Evolutionary conservation across 2,113 vertebrate species (phyloP).

Genomic region (Hiodon tergisus): DNA sequence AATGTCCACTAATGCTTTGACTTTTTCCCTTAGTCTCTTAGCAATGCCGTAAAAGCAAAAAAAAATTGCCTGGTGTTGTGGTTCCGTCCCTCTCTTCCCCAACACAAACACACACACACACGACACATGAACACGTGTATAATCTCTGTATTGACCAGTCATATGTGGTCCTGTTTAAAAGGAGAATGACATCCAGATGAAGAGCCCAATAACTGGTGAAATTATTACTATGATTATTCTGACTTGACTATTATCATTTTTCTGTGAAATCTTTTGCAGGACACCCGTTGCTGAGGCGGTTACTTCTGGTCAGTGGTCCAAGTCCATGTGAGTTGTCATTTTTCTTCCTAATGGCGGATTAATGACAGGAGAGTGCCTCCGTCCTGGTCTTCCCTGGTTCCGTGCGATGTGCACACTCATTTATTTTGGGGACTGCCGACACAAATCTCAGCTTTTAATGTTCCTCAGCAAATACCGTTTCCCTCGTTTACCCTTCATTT

Average conservation of each 20-base stretch:
- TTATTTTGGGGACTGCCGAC: constrained; percentile 15
- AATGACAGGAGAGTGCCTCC: constrained; percentile 11
- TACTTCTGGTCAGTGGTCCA: constrained; percentile 13
- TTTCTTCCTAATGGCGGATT: constrained; percentile 26
- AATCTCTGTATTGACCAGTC: too few relatives aligned
- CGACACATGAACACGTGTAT: too few relatives aligned
- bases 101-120: too few relatives aligned
- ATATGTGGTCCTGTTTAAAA: too few relatives aligned
- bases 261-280: neutral
- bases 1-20: too few relatives aligned
- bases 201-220: too few relatives aligned
- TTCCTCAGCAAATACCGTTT: constrained; percentile 17
- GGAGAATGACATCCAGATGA: too few relatives aligned
- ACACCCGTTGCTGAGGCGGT: constrained; percentile 12
- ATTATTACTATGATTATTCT: neutral
- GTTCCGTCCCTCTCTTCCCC: too few relatives aligned
- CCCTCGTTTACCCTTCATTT: neutral
- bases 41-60: too few relatives aligned
- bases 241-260: neutral
- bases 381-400: neutral
- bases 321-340: constrained; percentile 9
- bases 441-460: neutral
- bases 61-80: too few relatives aligned
- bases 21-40: too few relatives aligned
- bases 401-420: constrained; percentile 14